phyloP scores from a whole-genome alignment of 2,888 invertebrate genomes.

The Cephus runcator region DNA sequence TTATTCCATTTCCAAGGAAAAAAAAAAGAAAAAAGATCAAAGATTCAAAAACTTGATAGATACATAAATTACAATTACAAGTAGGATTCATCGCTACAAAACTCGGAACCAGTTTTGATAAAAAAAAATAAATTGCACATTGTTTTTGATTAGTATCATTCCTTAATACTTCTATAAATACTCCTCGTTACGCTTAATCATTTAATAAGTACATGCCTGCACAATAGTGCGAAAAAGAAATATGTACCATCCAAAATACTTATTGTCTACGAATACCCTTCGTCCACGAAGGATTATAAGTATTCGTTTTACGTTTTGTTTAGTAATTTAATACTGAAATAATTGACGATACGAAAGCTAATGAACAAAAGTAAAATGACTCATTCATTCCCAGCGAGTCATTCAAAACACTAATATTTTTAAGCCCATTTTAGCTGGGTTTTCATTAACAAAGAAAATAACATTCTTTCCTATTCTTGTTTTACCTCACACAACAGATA shows the following conservation, averaged over 20 bases:
- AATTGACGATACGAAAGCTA: conserved; percentile 15
- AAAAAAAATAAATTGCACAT: conserved; percentile 25
- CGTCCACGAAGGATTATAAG: conserved; percentile 15
- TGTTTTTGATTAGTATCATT: conserved; percentile 31
- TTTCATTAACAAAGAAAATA: background rate
- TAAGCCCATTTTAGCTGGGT: background rate
- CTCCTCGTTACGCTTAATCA: conserved; percentile 1
- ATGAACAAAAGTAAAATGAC: conserved; percentile 7
- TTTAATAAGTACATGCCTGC: conserved; percentile 13
- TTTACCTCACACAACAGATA: background rate
- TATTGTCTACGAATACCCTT: conserved; percentile 12
- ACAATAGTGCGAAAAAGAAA: background rate
- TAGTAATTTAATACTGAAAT: conserved; percentile 33
- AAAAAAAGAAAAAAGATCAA: background rate
- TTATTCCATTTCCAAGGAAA: background rate
- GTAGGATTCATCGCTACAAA: conserved; percentile 22
- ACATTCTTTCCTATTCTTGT: background rate
- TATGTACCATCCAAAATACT: background rate
- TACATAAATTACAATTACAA: background rate
- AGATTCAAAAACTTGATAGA: background rate
- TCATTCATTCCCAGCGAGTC: background rate
- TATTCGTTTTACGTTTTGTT: conserved; percentile 7
- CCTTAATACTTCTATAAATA: conserved; percentile 7
- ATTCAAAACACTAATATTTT: background rate
- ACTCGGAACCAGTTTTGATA: conserved; percentile 28